Base-by-base conservation (phyloP, 2,888 invertebrate species). In the Papilio demoleus region DNA sequence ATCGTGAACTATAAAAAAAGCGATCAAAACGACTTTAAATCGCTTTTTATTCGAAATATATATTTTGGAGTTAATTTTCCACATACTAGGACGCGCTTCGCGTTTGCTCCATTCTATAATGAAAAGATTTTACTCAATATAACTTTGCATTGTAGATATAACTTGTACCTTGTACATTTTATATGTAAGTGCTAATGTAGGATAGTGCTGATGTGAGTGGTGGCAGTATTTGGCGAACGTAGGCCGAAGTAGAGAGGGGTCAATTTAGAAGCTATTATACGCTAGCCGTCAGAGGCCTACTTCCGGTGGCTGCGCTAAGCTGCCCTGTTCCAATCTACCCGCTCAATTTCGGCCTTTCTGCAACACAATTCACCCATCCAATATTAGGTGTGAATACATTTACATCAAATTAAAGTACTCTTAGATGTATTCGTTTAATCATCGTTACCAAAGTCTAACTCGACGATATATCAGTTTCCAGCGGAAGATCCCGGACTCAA, bases 301-400 rank as follows among this genome's bases (percentile, higher is more conserved):
- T 92, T 92, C 92, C 91, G 90, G 88, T 87, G 84, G 84, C 84
- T 90, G 91, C 88, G 87, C 91, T 92, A 92, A 91, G 91, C 92
- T 86, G 81, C 83, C 86, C 81, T 88, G 85, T 85, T 88, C 84
- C 85, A 87, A 88, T 88, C 85, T 86, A 83, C 84, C 79, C 85
- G 88, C 88, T 87, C 90, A 83, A 90, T 91, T 90, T 89, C 79
- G 83, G 85, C 81, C 84, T 88, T 89, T 90, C 88, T 88, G 82
- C 83, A 83, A 74, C 80, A 79, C 84, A 74, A 82, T 86, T 88
- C 83, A 86, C 80, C 82, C 80, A 82, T 77, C 74, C 75, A 76
- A 79, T 79, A 72, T 75, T 78, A 75, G 74, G 71, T 74, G 76
- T 79, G 76, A 77, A 76, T 77, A 77, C 75, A 80, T 81, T 80